phyloP scores from a whole-genome alignment of 2,888 invertebrate genomes.

The Strigamia transsilvanica region DNA sequence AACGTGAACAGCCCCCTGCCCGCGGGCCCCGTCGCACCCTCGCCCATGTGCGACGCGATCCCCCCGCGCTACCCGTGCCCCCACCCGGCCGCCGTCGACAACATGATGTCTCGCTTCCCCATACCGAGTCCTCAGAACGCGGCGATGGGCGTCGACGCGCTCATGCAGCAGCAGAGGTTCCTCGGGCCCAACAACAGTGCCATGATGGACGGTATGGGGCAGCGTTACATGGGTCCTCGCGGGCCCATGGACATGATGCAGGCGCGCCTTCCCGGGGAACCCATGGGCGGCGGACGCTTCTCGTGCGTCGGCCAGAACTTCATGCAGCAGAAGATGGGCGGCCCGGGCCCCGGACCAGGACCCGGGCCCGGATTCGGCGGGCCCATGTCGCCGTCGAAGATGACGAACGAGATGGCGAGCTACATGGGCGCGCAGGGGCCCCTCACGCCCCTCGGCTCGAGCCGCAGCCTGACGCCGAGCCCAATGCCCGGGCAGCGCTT shows the following conservation, averaged over 20 bases:
- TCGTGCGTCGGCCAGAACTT: conserved; percentile 56
- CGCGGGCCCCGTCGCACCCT: conserved; percentile 16
- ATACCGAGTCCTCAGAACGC: conserved; percentile 61
- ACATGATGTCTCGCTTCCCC: conserved; percentile 60
- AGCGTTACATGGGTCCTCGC: conserved; percentile 52
- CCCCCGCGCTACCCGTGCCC: conserved; percentile 57
- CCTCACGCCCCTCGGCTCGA: conserved; percentile 59
- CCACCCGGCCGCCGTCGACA: conserved; percentile 55
- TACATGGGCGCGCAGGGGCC: conserved; percentile 61
- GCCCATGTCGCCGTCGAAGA: conserved; percentile 56
- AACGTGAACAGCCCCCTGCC: conserved; percentile 37
- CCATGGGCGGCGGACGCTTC: conserved; percentile 56
- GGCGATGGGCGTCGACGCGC: conserved; percentile 50
- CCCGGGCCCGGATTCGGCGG: conserved; percentile 33
- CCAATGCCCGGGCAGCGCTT: conserved; percentile 57
- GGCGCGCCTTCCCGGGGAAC: conserved; percentile 56
- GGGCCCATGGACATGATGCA: conserved; percentile 58
- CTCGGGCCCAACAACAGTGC: conserved; percentile 12
- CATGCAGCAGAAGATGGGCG: conserved; percentile 50
- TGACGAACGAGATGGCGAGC: conserved; percentile 61
- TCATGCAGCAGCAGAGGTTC: conserved; percentile 56
- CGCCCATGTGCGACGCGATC: conserved; percentile 50
- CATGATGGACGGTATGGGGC: conserved; percentile 50
- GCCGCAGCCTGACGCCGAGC: conserved; percentile 58
- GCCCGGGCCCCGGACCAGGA: too few relatives aligned